Evolutionary conservation across 2,888 invertebrate species (phyloP), one percentile per base, ranked within the genome.

Genomic region (Oxytorus armatus): DNA sequence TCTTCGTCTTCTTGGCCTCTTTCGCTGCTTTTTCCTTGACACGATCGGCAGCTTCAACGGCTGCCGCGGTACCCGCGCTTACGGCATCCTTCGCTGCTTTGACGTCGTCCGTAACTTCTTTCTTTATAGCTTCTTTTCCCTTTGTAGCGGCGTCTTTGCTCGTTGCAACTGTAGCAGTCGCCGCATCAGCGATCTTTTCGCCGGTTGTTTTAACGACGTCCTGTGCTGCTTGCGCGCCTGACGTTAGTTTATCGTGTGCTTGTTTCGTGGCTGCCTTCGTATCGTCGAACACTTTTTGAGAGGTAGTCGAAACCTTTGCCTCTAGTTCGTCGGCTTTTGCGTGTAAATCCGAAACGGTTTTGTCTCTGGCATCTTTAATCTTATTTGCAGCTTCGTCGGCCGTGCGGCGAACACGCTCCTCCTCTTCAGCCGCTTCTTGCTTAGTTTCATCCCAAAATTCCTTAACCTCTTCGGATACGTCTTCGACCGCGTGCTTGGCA

Each of bases 161-260:
- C 0, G 69, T 65, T 51, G 75, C 82, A 4, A 83, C 84, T 23
- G 83, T 70, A 14, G 79, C 70, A 33, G 69, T 39, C n/a, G 47
- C 70, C 23, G 49, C 42, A 39, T 81, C 73, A 1, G 44, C 63
- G 42, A 66, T 73, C 65, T 66, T 77, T 39, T 51, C 74, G 42
- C 42, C 57, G n/a, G 63, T 66, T 65, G 51, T 47, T 16, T 75
- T 93, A 83, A 92, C 93, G 85, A 93, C 92, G 86, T 92, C 93
- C 59, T 51, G 65, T 1, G 70, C 53, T 4, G 74, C 53, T 3
- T 57, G 61, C 47, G 69, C 68, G 21, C 51, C 65, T 14, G 59
- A 59, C 44, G 61, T 68, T 33, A 76, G 4, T 57, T 74, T 76
- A 29, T 82, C 82, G 3, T 79, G 69, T n/a, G 59, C 25, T 53